Percentiles rank a stretch among this genome's conserved stretches.
phyloP scores from a whole-genome alignment of 2,113 vertebrate species.

The Rhinopomastus cyanomelas region DNA sequence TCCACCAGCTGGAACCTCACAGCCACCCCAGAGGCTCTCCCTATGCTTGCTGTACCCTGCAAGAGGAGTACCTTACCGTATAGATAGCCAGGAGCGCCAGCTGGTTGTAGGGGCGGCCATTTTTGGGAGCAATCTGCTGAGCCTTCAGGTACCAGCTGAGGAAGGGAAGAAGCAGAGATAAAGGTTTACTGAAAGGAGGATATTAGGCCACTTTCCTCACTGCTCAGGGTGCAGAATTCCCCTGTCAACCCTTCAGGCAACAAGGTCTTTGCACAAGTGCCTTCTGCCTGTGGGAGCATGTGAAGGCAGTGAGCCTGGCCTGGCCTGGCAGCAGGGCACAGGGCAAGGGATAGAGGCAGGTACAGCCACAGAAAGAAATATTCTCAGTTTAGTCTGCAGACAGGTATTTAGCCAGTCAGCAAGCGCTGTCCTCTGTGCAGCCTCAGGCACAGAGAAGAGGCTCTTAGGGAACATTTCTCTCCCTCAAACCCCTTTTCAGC shows the following conservation, averaged over 20 bases:
- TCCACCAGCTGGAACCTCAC: background rate
- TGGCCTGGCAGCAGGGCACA: background rate
- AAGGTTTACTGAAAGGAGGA: background rate
- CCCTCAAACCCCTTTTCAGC: background rate
- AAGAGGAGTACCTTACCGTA: constrained; percentile 81
- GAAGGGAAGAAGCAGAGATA: background rate
- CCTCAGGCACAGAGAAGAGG: background rate
- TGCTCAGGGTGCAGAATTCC: background rate
- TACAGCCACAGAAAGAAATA: background rate
- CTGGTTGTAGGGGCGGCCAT: constrained; percentile 96
- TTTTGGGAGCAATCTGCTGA: constrained; percentile 98
- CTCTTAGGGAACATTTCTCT: background rate
- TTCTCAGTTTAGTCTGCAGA: background rate
- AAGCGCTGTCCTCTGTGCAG: background rate
- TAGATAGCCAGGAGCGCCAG: constrained; percentile 95
- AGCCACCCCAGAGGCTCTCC: background rate
- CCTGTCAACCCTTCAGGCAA: background rate
- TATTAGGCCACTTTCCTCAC: background rate
- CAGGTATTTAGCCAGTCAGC: background rate
- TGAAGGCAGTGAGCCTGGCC: background rate
- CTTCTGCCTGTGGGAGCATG: background rate
- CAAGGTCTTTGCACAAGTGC: background rate
- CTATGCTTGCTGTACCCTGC: background rate
- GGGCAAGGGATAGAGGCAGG: background rate
- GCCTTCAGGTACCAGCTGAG: constrained; percentile 98